Base-by-base conservation (phyloP, 2,797 vertebrate genomes). In the Alectoris magna region DNA sequence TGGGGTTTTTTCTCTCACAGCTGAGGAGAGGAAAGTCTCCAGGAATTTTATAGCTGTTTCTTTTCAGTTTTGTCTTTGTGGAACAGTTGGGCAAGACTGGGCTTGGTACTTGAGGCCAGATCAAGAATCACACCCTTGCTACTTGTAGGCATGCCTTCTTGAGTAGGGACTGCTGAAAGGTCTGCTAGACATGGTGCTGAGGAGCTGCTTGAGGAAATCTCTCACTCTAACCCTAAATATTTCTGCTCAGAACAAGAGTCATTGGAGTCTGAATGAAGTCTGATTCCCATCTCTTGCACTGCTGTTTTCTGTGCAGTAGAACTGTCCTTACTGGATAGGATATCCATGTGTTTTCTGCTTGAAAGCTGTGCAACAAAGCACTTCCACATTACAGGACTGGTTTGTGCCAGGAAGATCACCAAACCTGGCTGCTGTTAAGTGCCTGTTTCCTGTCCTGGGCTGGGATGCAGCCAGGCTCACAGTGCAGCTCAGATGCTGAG, bases 101-200 rank as follows among this genome's bases (percentile, higher is more conserved):
- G 43, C 15, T 44, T 69, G 56, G 59, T 29, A 56, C 21, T 59
- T 11, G 41, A 84, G 53, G 31, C 17, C 56, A 72, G 43, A 59
- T 11, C 0, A 0, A 73, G 21, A 39, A 41, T 53, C 49, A 19
- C 17, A 7, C 22, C 24, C 41, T 5, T 36, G 31, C 0, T 44
- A 48, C 59, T 29, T 69, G 6, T 26, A n/a, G 12, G 51, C 10
- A 11, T 3, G 24, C 10, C 6, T 27, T 9, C 36, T 56, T 12
- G 27, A 64, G 59, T 3, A 38, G 38, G 34, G 84, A 12, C 38
- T 67, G 17, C 31, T 38, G 11, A 53, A 63, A 64, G 9, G 6
- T 59, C 78, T 80, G 16, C 21, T 64, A 39, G 48, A 53, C 10
- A 6, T 7, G 10, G 10, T 46, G 16, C 17, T 38, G 38, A 74